These are phyloP conservation scores for Ahaetulla prasina DNA, from an alignment of 2,113 vertebrate genomes.

Conservation along the genomic window DNA sequence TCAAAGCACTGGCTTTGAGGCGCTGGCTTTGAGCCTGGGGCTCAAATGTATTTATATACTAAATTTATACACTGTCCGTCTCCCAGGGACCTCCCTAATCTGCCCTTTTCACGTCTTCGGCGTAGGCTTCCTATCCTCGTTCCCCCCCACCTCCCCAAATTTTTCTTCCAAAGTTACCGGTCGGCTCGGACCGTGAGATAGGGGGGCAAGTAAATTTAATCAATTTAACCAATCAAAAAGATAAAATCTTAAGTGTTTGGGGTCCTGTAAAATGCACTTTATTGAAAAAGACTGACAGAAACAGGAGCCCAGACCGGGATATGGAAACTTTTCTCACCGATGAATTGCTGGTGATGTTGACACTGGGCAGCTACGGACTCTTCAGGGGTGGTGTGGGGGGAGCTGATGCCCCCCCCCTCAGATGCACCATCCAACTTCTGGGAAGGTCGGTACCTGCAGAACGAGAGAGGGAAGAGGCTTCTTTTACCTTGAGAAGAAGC, in stretches of 20 bases:
- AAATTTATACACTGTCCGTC: accelerated
- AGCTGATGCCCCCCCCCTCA: conserved; percentile 76
- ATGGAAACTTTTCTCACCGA: conserved; percentile 75
- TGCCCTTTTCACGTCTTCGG: not conserved
- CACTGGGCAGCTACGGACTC: conserved; percentile 89
- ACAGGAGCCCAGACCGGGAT: not conserved
- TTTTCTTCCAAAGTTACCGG: not conserved
- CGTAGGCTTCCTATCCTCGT: not conserved
- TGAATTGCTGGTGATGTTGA: conserved; percentile 97
- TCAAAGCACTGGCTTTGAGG: not conserved
- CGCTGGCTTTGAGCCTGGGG: not conserved
- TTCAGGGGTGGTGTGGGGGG: conserved; percentile 80
- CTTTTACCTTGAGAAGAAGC: not conserved
- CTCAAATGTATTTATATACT: not conserved
- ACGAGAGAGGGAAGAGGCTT: not conserved
- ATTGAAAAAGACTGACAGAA: not conserved
- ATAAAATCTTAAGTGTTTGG: not conserved
- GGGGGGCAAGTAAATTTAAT: not conserved
- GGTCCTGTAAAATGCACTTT: not conserved
- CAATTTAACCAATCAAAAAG: not conserved
- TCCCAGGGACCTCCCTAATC: too few relatives aligned
- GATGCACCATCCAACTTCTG: conserved; percentile 89
- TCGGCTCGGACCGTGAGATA: not conserved
- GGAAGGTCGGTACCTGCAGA: conserved; percentile 82
- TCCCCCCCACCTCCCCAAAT: accelerated